Base-by-base conservation (phyloP, 2,888 invertebrate genomes). In the Dione vanillae region DNA sequence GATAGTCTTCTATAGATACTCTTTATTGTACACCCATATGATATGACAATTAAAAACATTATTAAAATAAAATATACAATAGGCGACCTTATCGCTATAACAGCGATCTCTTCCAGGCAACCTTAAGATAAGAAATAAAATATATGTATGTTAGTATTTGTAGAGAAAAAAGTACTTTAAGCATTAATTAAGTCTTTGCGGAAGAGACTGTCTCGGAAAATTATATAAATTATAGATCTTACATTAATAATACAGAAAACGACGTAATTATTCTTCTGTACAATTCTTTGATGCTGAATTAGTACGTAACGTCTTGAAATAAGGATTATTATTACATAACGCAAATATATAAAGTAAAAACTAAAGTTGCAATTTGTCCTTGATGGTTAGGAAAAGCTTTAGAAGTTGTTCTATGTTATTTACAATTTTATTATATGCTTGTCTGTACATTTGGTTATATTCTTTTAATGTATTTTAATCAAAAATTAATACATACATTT, bases 201-300 rank as follows among this genome's bases (percentile, higher is more conserved):
- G 67, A 69, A 70, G 43, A 72, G 70, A 64, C 47, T 56, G 59
- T 61, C 65, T 58, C 59, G 47, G 62, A 70, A 70, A 70, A 69
- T 67, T 67, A 71, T 71, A 74, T 73, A 74, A 74, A 74, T 73
- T 74, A 69, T 70, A 73, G 73, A 74, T 73, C 72, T 72, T 71
- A 73, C 74, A 69, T 74, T 74, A 75, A 71, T 74, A 71, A 71
- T 74, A 65, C 67, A 72, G 66, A 64, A 41, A 35, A 49, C 49
- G 16, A 67, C 66, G 41, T 68, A 71, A 74, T 72, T 70, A 71
- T 68, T 59, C 41, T 65, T 64, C 58, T 12, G 64, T 58, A 20
- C 10, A 68, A 47, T 41, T 54, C 12, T 10, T 64, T 10, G 49
- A 68, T 5, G 47, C 62, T 0, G 62, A 58, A 68, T 40, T 75